Conservation (phyloP, 2,888 invertebrate species). For the Lacanobia wlatinum region DNA sequence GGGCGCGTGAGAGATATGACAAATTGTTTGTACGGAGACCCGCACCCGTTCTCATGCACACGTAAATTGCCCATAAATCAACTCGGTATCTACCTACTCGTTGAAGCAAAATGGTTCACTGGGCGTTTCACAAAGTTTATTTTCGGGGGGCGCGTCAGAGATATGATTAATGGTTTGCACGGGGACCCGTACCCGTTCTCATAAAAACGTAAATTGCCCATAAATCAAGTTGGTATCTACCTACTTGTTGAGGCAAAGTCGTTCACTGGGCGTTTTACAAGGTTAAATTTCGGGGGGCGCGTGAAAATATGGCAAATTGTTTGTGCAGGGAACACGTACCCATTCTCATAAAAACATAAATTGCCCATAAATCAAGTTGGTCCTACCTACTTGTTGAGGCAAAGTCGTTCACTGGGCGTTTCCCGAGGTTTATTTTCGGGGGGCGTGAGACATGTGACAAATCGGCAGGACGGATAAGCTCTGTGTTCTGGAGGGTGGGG, state of each 20-base stretch:
- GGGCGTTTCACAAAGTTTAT: conserved; percentile 3
- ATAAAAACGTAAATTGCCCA: no score
- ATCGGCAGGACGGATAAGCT: neutral
- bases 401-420: neutral
- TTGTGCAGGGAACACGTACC: no score
- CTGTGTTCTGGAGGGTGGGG: neutral
- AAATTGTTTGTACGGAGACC: neutral
- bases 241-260: no score
- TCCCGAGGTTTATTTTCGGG: conserved; percentile 1
- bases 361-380: no score
- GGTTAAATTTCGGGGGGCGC: conserved; percentile 17
- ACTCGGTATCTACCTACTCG: no score
- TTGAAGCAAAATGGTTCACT: neutral
- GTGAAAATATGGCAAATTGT: neutral
- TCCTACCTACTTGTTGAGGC: no score
- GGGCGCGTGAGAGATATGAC: conserved; percentile 16
- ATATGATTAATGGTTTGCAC: neutral
- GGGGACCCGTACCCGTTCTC: neutral
- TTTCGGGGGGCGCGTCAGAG: conserved; percentile 12
- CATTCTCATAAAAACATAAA: no score
- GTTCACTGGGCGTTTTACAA: neutral
- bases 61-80: no score
- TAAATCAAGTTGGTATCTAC: no score
- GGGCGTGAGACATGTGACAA: conserved; percentile 6
- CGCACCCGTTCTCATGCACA: neutral